Base-by-base conservation (phyloP, 2,113 vertebrate genomes). In the Piaya cayana region DNA sequence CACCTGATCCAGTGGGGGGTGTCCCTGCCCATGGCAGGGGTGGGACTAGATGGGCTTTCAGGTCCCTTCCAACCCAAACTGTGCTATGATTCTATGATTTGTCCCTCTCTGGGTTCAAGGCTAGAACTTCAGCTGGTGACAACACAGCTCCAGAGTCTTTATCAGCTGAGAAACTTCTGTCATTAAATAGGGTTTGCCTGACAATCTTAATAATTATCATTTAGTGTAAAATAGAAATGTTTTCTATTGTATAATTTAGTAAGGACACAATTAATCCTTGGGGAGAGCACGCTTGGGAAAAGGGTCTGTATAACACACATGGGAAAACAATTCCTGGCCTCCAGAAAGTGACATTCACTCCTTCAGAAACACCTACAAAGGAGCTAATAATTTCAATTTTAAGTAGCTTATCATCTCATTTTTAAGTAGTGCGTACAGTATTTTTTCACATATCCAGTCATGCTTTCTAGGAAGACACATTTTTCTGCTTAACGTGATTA, bases 271-370 rank as follows among this genome's bases (percentile, higher is more conserved):
- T 3, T 25, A 49, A 63, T 60, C 20, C 18, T 25, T 71, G 30
- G 14, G 12, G 18, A 72, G 42, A 19, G 6, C 15, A 22, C 4
- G 0, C 21, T 36, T 58, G 12, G 34, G 2, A 71, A 75, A 71
- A 30, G 9, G 3, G 2, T 62, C 23, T 43, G 0, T 32, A 5
- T 9, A 37, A 29, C 5, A 14, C 12, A 42, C 11, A 25, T 8
- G 36, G n/a, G 22, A 81, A 37, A 62, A 21, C 17, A 55, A n/a
- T 17, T 75, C 52, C 71, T 50, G 42, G 50, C 16, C 56, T 77
- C 36, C 29, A 18, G n/a, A 4, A 43, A 71, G 53, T 39, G 80
- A 13, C 52, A 29, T 58, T 71, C 42, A 11, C 13, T 37, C 21
- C 58, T 68, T 67, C 62, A 58, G 30, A 53, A 71, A 3, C 16